phyloP scores from a whole-genome alignment of 2,797 vertebrate species.

The Cheirogaleus major region DNA sequence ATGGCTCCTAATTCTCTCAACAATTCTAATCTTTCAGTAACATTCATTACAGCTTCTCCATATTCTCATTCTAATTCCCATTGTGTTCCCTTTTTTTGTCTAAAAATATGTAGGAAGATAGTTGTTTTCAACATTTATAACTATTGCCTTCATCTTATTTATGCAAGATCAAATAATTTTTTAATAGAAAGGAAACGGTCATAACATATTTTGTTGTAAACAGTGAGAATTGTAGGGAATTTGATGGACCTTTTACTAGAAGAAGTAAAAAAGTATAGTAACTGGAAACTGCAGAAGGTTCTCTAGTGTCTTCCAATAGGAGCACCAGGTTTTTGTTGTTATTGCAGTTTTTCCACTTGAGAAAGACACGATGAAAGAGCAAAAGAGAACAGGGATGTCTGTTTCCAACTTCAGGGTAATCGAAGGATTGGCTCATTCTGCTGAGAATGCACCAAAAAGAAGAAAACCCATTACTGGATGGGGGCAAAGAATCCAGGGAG shows the following conservation, averaged over 20 bases:
- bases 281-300: not conserved
- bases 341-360: constrained; percentile 60
- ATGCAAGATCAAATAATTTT: not conserved
- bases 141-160: not conserved
- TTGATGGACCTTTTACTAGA: not conserved
- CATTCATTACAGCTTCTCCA: not conserved
- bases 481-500: constrained; percentile 11
- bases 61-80: not conserved
- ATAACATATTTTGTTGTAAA: not conserved
- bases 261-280: not conserved
- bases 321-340: not conserved
- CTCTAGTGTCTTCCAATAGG: not conserved
- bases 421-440: constrained; percentile 47
- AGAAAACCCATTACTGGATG: constrained; percentile 31
- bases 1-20: not conserved
- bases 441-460: constrained; percentile 53
- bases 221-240: not conserved
- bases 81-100: not conserved
- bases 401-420: constrained; percentile 46
- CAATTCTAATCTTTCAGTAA: not conserved
- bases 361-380: constrained; percentile 36
- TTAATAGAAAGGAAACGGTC: not conserved
- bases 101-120: not conserved
- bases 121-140: not conserved
- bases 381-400: not conserved